phyloP scores from a whole-genome alignment of 2,888 invertebrate species.

The Actias luna region DNA sequence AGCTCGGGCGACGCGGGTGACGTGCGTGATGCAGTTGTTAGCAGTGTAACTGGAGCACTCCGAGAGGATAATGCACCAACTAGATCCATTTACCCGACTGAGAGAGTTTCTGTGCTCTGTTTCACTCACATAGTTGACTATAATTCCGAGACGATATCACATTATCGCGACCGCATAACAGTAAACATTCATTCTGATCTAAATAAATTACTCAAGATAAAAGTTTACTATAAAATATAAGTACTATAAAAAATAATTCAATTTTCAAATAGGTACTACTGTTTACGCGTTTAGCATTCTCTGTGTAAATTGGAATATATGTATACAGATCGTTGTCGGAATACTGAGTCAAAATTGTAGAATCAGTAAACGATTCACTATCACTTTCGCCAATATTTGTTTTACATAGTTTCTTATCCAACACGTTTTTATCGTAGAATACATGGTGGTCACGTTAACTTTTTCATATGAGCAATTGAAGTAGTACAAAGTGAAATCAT shows the following conservation, averaged over 20 bases:
- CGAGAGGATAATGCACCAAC: constrained; percentile 54
- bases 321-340: constrained; percentile 25
- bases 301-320: neutral
- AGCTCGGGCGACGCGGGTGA: constrained; percentile 14
- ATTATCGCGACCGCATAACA: constrained; percentile 18
- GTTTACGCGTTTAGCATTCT: constrained; percentile 9
- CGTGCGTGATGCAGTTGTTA: constrained; percentile 48
- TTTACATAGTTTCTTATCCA: constrained; percentile 15
- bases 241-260: neutral
- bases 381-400: constrained; percentile 41
- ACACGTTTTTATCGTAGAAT: neutral
- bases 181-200: constrained; percentile 2
- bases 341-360: constrained; percentile 32
- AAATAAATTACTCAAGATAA: neutral
- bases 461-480: neutral
- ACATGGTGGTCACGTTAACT: neutral
- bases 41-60: constrained; percentile 54
- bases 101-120: constrained; percentile 67
- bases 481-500: neutral
- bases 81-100: constrained; percentile 38
- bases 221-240: neutral
- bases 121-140: constrained; percentile 53
- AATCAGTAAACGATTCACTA: constrained; percentile 21
- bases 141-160: constrained; percentile 17
- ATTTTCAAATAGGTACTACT: neutral